Base-by-base conservation (phyloP, 2,797 vertebrate species). In the Percopsis omiscomaycus region DNA sequence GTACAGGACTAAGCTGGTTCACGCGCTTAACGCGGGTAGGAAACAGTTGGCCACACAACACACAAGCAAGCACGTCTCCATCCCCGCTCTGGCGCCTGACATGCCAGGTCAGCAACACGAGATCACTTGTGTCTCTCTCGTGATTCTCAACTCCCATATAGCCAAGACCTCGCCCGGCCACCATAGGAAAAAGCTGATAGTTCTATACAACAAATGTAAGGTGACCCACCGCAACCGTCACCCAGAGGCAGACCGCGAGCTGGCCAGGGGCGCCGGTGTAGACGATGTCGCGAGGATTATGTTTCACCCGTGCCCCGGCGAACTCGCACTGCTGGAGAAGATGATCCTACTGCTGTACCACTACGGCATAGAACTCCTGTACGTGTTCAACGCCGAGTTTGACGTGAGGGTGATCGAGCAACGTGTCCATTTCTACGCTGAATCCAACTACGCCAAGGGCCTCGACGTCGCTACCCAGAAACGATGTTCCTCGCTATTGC, bases 71-170 rank as follows among this genome's bases (percentile, higher is more conserved):
- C 1, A 3, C 0, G n/a, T 64, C 0, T 11, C 9, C 2, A 73
- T 75, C 15, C 69, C 73, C 0, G 0, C 13, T 2, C 42, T 61
- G 0, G 4, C 37, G 0, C 1, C 28, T 0, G 73, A 79, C 12
- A 56, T 75, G 73, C 56, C 71, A 0, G 75, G 71, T 0, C 55
- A 73, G n/a, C 65, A 74, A 52, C 77, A 79, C 9, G 66, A 79
- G n/a, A 59, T 79, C 6, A 73, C 69, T 0, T 73, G 69, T 11
- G 15, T 79, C 0, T 79, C 73, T 5, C 48, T 75, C 0, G 66
- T 79, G 3, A 11, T 77, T 1, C 22, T 77, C 0, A 71, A 61
- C 42, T 16, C 61, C 0, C 71, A 76, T 1, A 0, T 48, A 9
- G 4, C 30, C 30, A 79, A 69, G 42, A 37, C 2, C 4, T 8